A percentile compares a stretch with the other conserved stretches of the same genome.
These are phyloP conservation scores for Calliopum simillimum DNA, from an alignment of 2,888 invertebrate species.

Conservation along the genomic window DNA sequence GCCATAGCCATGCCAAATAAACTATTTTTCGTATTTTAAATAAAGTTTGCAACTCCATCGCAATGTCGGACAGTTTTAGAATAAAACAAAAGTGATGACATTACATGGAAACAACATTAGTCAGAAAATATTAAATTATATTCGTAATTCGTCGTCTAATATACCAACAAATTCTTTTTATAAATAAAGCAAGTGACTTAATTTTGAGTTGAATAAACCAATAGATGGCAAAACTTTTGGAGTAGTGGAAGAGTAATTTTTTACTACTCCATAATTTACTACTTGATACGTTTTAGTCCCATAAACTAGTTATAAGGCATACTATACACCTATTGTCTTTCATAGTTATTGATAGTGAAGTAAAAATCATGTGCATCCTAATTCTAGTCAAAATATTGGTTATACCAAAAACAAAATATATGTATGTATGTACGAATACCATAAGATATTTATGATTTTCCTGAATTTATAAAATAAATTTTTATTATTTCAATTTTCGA, in stretches of 20 bases:
- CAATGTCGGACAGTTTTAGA: background rate
- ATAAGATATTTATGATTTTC: conserved; percentile 1
- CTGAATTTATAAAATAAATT: background rate
- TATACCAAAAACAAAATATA: background rate
- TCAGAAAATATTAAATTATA: background rate
- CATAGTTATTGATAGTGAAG: background rate
- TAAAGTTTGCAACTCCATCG: background rate
- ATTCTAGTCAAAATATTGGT: conserved; percentile 9
- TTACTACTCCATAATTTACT: no score
- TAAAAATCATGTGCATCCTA: no score
- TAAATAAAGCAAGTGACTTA: no score
- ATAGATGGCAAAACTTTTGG: no score
- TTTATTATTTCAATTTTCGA: no score
- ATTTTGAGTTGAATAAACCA: no score
- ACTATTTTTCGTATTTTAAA: background rate
- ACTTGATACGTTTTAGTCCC: no score
- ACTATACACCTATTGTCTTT: background rate
- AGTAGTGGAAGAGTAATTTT: no score
- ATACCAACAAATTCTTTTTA: no score
- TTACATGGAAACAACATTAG: background rate
- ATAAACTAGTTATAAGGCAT: no score
- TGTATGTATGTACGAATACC: no score
- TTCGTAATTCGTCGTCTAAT: no score
- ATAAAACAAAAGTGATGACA: background rate
- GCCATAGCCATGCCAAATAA: conserved; percentile 23